Evolutionary conservation across 2,113 vertebrate genomes (phyloP), one percentile per base, ranked within the genome.

Genomic region (Ceuthmochares aereus): DNA sequence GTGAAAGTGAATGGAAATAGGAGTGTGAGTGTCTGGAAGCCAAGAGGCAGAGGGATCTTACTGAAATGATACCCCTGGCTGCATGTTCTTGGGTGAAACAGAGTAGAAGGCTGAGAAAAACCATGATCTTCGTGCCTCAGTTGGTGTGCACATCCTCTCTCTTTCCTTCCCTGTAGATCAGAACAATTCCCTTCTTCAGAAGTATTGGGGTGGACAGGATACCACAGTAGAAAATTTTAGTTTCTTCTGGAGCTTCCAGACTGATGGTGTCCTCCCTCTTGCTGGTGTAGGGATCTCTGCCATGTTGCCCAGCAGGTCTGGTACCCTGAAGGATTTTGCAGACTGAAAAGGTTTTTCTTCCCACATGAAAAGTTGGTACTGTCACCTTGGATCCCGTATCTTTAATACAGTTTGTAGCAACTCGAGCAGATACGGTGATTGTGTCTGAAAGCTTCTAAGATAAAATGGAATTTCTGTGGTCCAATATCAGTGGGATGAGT

Each of bases 1-100:
- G 47, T 90, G 75, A 92, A 92, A 93, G 81, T 76, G 83, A 96
- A 84, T 63, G 78, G 58, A 63, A 70, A 67, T 22, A 62, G 80
- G 55, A 67, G 58, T 25, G 6, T 58, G 55, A 73, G 4, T 23
- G 5, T n/a, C 34, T 36, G 42, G 26, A 69, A 70, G 40, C 21
- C 66, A 74, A 19, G 20, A 89, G 51, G 55, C n/a, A 54, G 79
- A 87, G 72, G 32, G 20, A 18, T 70, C 9, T 80, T 1, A 1
- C 8, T 58, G 68, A 49, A 60, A 23, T 22, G 12, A 4, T 79
- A 29, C 32, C 18, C 30, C 11, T 37, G 60, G 32, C 25, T 66
- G 43, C 42, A 32, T 47, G 20, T 73, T 19, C 62, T 68, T 20
- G 21, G 13, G 20, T 45, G 36, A 49, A 62, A 34, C 32, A 54